A percentile compares a stretch with the other conserved stretches of the same genome.
Evolutionary conservation across 2,797 vertebrate species (phyloP).

Genomic region (Sebastes umbrosus): DNA sequence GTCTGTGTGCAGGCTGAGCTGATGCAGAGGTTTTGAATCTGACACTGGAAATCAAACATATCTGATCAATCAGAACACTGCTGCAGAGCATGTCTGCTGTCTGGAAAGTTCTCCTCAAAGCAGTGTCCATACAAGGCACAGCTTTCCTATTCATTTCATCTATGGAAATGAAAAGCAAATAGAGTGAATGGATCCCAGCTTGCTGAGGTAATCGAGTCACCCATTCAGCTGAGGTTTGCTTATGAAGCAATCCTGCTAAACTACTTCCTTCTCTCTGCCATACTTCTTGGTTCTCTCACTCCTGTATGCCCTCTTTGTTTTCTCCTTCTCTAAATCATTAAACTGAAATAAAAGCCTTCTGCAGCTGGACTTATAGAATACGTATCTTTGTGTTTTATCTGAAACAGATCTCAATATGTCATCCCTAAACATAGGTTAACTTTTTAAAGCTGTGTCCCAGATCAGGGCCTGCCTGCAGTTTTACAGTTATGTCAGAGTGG

Average conservation of each 20-base stretch:
- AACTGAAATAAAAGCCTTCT: slow-evolving; percentile 50
- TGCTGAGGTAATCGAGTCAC: slow-evolving; percentile 29
- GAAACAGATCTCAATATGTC: neutral
- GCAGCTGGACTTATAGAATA: slow-evolving; percentile 10
- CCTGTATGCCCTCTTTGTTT: neutral
- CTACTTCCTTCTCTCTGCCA: slow-evolving; percentile 11
- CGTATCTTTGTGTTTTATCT: slow-evolving; percentile 18
- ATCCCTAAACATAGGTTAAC: neutral
- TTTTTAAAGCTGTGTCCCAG: neutral
- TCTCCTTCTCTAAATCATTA: slow-evolving; percentile 47
- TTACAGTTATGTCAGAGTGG: neutral
- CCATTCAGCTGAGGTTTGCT: slow-evolving; percentile 29
- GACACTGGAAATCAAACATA: slow-evolving; percentile 31
- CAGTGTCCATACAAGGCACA: neutral
- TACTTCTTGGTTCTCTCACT: neutral
- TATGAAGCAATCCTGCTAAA: slow-evolving; percentile 29
- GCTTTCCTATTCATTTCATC: slow-evolving; percentile 30
- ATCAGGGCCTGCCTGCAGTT: neutral
- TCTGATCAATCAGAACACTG: slow-evolving; percentile 24
- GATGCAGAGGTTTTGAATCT: slow-evolving; percentile 14
- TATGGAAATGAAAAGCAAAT: slow-evolving; percentile 41
- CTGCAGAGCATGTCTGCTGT: slow-evolving; percentile 25
- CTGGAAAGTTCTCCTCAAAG: slow-evolving; percentile 16
- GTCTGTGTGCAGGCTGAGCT: slow-evolving; percentile 7
- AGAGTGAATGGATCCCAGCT: slow-evolving; percentile 36